Percentiles rank a stretch among this genome's conserved stretches.
These are phyloP conservation scores for Anser brachyrhynchus DNA, from an alignment of 2,113 vertebrate species.

Conservation along the genomic window DNA sequence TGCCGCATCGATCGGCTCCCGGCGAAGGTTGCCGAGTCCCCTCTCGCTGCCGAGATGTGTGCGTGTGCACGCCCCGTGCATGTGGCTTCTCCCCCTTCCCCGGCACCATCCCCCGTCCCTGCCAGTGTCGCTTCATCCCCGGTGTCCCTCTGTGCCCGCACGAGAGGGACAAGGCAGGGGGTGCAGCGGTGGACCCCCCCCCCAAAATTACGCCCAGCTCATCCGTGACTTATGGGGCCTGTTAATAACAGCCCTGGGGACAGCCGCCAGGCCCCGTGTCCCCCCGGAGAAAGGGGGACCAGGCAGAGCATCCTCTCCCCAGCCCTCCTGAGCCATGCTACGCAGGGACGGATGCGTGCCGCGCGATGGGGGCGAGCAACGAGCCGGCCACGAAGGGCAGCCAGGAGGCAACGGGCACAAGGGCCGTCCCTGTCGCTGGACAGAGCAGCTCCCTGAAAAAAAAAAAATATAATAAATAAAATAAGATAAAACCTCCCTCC, in stretches of 20 bases:
- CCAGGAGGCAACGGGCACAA: rapidly evolving
- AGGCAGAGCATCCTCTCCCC: background rate
- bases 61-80: rapidly evolving
- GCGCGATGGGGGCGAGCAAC: rapidly evolving
- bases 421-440: background rate
- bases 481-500: too few relatives aligned
- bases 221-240: too few relatives aligned
- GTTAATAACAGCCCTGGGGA: too few relatives aligned
- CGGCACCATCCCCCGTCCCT: background rate
- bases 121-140: background rate
- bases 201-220: rapidly evolving
- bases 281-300: rapidly evolving
- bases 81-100: background rate
- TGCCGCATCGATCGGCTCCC: background rate
- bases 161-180: background rate
- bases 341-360: background rate
- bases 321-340: background rate
- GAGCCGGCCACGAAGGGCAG: too few relatives aligned
- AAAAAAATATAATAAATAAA: background rate
- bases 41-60: background rate
- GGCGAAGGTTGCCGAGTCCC: background rate
- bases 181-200: background rate
- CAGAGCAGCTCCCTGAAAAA: background rate
- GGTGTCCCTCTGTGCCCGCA: background rate
- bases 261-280: too few relatives aligned